These are phyloP conservation scores for Drosophila demipolita DNA, from an alignment of 2,888 invertebrate genomes.

Conservation along the genomic window DNA sequence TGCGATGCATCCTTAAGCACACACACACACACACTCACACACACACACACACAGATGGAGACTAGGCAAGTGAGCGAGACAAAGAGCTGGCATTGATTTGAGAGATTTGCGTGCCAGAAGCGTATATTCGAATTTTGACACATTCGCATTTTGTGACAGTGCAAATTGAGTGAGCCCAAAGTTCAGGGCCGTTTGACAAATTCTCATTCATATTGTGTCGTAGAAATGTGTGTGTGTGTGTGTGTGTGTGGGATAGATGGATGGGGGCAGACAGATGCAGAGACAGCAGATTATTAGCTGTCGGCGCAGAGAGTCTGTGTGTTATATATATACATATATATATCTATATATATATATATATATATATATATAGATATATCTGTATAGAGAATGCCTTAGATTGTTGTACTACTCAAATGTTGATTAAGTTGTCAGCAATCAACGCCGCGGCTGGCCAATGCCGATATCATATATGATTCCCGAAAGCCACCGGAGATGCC, in stretches of 20 bases:
- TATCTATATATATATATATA: too few relatives aligned
- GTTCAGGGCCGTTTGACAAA: slow-evolving; percentile 64
- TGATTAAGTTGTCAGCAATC: slow-evolving; percentile 80
- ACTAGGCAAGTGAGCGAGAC: slow-evolving; percentile 10
- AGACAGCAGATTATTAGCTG: slow-evolving; percentile 47
- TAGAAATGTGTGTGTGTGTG: neutral
- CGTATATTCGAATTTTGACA: slow-evolving; percentile 56
- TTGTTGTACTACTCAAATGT: slow-evolving; percentile 51
- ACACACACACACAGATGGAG: neutral
- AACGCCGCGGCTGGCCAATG: slow-evolving; percentile 38
- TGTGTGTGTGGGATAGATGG: too few relatives aligned
- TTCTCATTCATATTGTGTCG: slow-evolving; percentile 27
- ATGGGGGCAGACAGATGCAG: too few relatives aligned
- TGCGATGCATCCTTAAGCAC: neutral
- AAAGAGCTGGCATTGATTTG: slow-evolving; percentile 61
- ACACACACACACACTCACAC: neutral
- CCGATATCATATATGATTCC: slow-evolving; percentile 49
- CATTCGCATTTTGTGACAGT: slow-evolving; percentile 68
- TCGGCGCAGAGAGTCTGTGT: slow-evolving; percentile 25
- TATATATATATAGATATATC: neutral
- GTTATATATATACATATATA: slow-evolving; percentile 23
- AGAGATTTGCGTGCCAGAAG: slow-evolving; percentile 40
- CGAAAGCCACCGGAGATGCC: slow-evolving; percentile 51
- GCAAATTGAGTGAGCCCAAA: slow-evolving; percentile 73
- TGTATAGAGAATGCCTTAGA: slow-evolving; percentile 67